Evolutionary conservation across 2,888 invertebrate genomes (phyloP), one percentile per base, ranked within the genome.

Genomic region (Rhyacophila evoluta): DNA sequence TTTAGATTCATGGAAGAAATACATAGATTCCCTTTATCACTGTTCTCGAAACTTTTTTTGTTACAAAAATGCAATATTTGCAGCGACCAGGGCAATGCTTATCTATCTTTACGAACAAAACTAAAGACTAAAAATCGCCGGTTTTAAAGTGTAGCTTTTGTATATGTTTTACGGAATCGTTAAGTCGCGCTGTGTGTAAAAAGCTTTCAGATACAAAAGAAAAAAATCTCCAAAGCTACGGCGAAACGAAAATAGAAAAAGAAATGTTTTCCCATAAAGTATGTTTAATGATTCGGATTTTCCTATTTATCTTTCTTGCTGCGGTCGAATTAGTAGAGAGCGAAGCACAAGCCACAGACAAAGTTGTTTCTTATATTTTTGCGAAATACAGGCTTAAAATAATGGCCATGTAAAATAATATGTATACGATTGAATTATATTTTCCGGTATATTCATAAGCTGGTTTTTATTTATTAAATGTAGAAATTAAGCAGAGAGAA

Each of bases 251-350:
- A 55, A 55, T 55, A 55, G 19, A 8, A 55, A 55, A 55, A 8
- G 55, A 55, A 55, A 55, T 55, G 25, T 55, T 41, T 41, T 15
- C 15, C 41, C 41, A 41, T 41, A 41, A 41, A 41, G 19, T 55
- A 55, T 25, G 55, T 55, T 19, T 25, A 55, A 55, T 55, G 55
- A 55, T 55, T 55, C 55, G 12, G 55, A 25, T 19, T 55, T 19
- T 55, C 10, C 55, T 55, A 55, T 55, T 55, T 55, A 55, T 55
- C 10, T 55, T 19, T 55, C 25, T 25, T 25, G 12, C 15, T 6
- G 15, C 12, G 3, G 39, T 6, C 4, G 15, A 15, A 19, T 19
- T 55, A 19, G 25, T 10, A 10, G 41, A 15, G 11, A 41, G 41
- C n/a, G 41, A 5, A 41, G 41, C 41, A 41, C 19, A 19, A 41